Conservation (phyloP, 2,797 vertebrate species). For the Moxostoma hubbsi region DNA sequence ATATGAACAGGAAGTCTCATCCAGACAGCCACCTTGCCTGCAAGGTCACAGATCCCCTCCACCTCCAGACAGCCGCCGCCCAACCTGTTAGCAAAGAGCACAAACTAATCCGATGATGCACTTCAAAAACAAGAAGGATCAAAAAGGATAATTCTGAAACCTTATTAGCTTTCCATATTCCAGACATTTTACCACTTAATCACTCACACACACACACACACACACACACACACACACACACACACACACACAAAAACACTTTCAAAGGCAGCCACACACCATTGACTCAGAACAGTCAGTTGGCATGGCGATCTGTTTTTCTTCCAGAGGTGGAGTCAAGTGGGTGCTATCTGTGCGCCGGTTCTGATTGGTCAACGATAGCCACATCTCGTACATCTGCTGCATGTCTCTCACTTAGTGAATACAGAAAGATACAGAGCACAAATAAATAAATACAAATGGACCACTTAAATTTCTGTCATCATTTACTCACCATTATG, state of each 20-base stretch:
- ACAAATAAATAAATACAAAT: neutral
- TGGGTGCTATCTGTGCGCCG: constrained; percentile 86
- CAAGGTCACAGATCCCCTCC: constrained; percentile 85
- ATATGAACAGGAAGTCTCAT: constrained; percentile 75
- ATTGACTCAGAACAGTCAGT: constrained; percentile 93
- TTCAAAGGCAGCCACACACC: constrained; percentile 74
- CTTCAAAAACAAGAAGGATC: neutral
- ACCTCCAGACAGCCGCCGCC: constrained; percentile 77
- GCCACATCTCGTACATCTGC: constrained; percentile 97
- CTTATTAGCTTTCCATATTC: neutral
- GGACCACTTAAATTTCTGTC: neutral
- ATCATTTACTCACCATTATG: too few species aligned
- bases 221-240: neutral
- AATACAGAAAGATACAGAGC: neutral
- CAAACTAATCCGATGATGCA: neutral
- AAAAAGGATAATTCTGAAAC: constrained; percentile 3
- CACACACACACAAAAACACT: too few species aligned
- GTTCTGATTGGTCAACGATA: constrained; percentile 93
- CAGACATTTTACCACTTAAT: neutral
- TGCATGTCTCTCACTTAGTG: constrained; percentile 95
- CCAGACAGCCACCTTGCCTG: constrained; percentile 78
- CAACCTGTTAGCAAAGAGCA: constrained; percentile 69
- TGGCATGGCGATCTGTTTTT: constrained; percentile 96
- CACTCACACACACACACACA: neutral
- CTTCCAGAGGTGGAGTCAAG: constrained; percentile 85